phyloP scores from a whole-genome alignment of 2,797 vertebrate genomes.

The Mastacembelus armatus region DNA sequence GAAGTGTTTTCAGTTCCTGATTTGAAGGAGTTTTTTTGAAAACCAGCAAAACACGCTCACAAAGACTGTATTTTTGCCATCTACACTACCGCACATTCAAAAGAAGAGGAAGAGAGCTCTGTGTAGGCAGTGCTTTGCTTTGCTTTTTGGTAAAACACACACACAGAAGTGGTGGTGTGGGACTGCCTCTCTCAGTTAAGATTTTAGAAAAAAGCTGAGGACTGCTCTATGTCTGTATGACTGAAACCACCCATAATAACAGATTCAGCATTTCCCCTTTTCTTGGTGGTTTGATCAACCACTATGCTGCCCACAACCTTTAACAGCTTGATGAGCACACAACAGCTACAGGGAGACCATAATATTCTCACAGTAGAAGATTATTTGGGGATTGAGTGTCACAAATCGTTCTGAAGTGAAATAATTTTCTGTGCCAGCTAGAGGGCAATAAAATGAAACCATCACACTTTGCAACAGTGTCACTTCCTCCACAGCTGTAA shows the following conservation, averaged over 20 bases:
- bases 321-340: neutral
- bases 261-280: conserved; percentile 30
- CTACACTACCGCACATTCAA: conserved; percentile 15
- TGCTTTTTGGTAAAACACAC: conserved; percentile 40
- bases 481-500: conserved; percentile 13
- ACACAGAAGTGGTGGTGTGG: conserved; percentile 14
- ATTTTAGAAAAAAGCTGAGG: conserved; percentile 24
- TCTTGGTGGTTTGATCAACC: conserved; percentile 27
- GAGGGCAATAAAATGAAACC: conserved; percentile 35
- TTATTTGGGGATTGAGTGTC: conserved; percentile 1
- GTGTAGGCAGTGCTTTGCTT: conserved; percentile 28
- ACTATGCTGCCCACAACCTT: neutral
- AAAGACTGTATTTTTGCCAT: conserved; percentile 14
- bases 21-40: conserved; percentile 19
- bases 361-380: conserved; percentile 37
- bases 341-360: conserved; percentile 1
- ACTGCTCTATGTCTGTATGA: conserved; percentile 1
- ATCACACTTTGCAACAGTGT: neutral
- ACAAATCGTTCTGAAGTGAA: conserved; percentile 39
- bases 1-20: conserved; percentile 19
- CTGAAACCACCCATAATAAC: conserved; percentile 21
- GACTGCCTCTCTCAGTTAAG: conserved; percentile 5
- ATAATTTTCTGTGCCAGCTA: conserved; percentile 22
- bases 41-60: too few species aligned
- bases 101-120: conserved; percentile 15